phyloP scores from a whole-genome alignment of 2,888 invertebrate species.

The Dexiosoma caninum region DNA sequence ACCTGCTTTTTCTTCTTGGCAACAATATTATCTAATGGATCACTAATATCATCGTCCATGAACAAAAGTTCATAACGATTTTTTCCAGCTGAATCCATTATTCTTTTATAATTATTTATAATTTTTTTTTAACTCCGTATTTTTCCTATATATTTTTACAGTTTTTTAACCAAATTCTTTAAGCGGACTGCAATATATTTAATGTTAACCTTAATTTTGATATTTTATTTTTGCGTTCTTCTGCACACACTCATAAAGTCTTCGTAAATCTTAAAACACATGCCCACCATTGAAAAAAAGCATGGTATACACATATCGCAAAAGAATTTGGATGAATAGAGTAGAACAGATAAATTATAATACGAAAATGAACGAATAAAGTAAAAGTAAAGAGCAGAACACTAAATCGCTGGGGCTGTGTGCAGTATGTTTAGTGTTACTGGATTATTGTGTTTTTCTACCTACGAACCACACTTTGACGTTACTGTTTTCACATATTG shows the following conservation, averaged over 20 bases:
- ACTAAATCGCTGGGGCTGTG: slow-evolving; percentile 34
- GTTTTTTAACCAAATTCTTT: slow-evolving; percentile 63
- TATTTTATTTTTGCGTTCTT: slow-evolving; percentile 68
- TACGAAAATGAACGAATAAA: slow-evolving; percentile 12
- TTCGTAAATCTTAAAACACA: slow-evolving; percentile 66
- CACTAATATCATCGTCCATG: slow-evolving; percentile 78
- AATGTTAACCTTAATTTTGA: slow-evolving; percentile 73
- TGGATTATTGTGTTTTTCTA: not conserved
- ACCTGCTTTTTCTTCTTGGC: slow-evolving; percentile 75
- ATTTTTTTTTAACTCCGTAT: slow-evolving; percentile 48
- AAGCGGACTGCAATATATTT: slow-evolving; percentile 62
- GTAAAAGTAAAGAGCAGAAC: slow-evolving; percentile 11
- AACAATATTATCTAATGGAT: slow-evolving; percentile 77
- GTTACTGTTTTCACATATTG: not conserved
- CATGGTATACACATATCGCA: slow-evolving; percentile 74
- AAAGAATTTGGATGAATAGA: slow-evolving; percentile 38
- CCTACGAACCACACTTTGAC: slow-evolving; percentile 21
- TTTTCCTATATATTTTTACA: slow-evolving; percentile 51
- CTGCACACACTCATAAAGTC: slow-evolving; percentile 62
- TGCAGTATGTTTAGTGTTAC: not conserved
- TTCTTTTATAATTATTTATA: slow-evolving; percentile 59
- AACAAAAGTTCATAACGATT: slow-evolving; percentile 78
- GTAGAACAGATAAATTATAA: slow-evolving; percentile 31
- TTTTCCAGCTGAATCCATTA: slow-evolving; percentile 77
- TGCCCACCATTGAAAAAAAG: slow-evolving; percentile 67